Evolutionary conservation across 2,113 vertebrate genomes (phyloP), one percentile per base, ranked within the genome.

Genomic region (Psophia crepitans): DNA sequence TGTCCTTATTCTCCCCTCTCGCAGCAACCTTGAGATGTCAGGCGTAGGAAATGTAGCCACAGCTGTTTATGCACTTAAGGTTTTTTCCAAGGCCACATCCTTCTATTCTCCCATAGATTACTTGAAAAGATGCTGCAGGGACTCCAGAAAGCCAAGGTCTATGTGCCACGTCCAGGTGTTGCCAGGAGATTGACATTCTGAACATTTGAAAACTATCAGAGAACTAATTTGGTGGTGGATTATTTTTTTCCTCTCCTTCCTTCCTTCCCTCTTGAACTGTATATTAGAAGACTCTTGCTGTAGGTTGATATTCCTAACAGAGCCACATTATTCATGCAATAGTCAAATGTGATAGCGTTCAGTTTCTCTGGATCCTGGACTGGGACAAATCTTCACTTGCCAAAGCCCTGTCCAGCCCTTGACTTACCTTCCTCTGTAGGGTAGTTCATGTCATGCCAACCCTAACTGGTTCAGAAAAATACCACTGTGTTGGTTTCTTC

Each of bases 61-160:
- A 98, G 98, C 98, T 98, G 98, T 96, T 98, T 98, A 89, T 98
- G 95, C 82, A 89, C 93, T 98, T 98, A 98, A 84, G 90, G 92
- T 81, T 86, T 58, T 83, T 97, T 96, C 91, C 92, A 91, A 96
- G 97, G 97, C 95, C 95, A 91, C 81, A 94, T 97, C 84, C 84
- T 96, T 96, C 95, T 92, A 14, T 89, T 92, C 91, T 95, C 76
- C 88, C 0, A 0, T 80, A 94, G 93, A 96, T 95, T 35, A 68
- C 71, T 96, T 91, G 94, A 85, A 96, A 96, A 96, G 91, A 95
- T 80, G 94, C 94, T 95, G 66, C 80, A 51, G 94, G 78, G 94
- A 96, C 87, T 96, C 81, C 54, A 96, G 81, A 48, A 58, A 81
- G 94, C 91, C 95, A 44, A 46, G 68, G 74, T 74, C 96, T 82